Evolutionary conservation across 2,888 invertebrate species (phyloP).

Genomic region (Epirrhoe alternata): DNA sequence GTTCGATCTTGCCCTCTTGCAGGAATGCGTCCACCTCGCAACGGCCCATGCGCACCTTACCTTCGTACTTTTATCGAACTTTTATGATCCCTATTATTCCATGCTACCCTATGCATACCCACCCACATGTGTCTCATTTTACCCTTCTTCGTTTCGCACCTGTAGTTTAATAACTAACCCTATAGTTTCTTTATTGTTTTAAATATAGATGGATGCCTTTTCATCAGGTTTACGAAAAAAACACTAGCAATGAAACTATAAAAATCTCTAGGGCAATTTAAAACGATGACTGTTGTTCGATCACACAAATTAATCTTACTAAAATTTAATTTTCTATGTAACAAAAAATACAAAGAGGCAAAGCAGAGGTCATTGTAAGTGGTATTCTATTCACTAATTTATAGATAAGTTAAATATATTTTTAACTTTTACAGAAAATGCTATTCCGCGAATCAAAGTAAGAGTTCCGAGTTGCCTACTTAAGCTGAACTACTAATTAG

Average conservation of each 20-base stretch:
- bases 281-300: neutral
- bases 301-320: no score
- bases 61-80: conserved; percentile 61
- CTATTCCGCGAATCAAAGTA: neutral
- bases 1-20: conserved; percentile 79
- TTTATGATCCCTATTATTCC: conserved; percentile 50
- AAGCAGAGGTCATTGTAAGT: no score
- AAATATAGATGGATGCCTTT: neutral
- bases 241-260: conserved; percentile 16
- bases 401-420: neutral
- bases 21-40: conserved; percentile 79
- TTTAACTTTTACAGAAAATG: neutral
- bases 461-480: neutral
- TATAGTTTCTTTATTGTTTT: neutral
- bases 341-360: no score
- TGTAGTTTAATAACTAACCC: neutral
- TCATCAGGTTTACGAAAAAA: conserved; percentile 1
- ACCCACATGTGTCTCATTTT: conserved; percentile 1
- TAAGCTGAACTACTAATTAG: no score
- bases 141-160: neutral
- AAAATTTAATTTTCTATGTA: no score
- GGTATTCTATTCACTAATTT: neutral
- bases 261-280: neutral
- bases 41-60: conserved; percentile 79
- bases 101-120: neutral